Evolutionary conservation across 2,888 invertebrate genomes (phyloP), one percentile per base, ranked within the genome.

Genomic region (Philonicus albiceps): DNA sequence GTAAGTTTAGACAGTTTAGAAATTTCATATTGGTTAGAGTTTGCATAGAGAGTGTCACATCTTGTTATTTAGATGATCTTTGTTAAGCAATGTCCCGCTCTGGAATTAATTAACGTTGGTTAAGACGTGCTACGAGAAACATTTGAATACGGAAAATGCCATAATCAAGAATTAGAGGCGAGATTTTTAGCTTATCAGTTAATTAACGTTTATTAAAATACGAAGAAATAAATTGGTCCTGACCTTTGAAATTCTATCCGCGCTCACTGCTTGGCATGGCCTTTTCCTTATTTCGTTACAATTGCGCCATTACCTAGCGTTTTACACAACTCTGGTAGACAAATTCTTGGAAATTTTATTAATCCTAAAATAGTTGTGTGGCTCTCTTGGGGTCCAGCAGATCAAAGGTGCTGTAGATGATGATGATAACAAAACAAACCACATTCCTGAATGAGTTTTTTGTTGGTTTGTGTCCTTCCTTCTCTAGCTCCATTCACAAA

Each of bases 371-470:
- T n/a, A 19, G 40, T 76, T 40, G 40, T 76, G 5, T 27, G 1
- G 8, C 76, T 76, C 76, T 16, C 11, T 76, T 37, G 76, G 76
- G 76, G 43, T 64, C 64, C 64, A 64, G 64, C 22, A 27, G 64
- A 76, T 76, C 76, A 76, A 40, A 27, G 37, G 43, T 40, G 27
- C 55, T 55, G 55, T 1, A n/a, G 55, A 55, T 55, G 55, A 55
- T 55, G 75, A 40, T 76, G 76, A 76, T 76, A 76, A 76, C 34
- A 19, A 40, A 40, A 22, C 37, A 43, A 8, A 40, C 76, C 34
- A 40, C 76, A 76, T 76, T 76, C 76, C 76, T 76, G 76, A 43
- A 76, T 76, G 76, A 40, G 34, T 40, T 76, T 76, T 43, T 43
- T 76, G 43, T 76, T 43, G 76, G 22, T 43, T 64, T 64, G 64